Evolutionary conservation across 2,888 invertebrate species (phyloP), one percentile per base, ranked within the genome.

Genomic region (Torymus aiolomorphi): DNA sequence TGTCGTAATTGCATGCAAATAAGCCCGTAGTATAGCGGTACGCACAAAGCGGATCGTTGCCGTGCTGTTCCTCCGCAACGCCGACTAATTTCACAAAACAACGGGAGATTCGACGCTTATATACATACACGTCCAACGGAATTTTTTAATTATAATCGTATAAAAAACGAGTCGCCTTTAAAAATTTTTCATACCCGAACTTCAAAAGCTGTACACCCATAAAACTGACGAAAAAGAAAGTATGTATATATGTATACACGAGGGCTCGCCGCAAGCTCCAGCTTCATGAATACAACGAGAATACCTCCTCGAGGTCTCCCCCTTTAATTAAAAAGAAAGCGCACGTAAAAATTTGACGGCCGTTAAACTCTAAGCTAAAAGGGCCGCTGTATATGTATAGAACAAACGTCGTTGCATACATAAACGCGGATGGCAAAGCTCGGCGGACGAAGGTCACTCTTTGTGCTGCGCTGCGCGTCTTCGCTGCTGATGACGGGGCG

Each of bases 391-490:
- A 42, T 42, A 42, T 42, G 1, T 42, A 42, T 14, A 20, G 54
- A 42, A 63, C 1, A 56, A 65, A n/a, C 12, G n/a, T n/a, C 18
- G 10, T 14, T 49, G 65, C 5, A 61, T 65, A 24, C 57, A 42
- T 18, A 52, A 61, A 67, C 24, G 16, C 18, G n/a, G 52, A 56
- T 62, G 42, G 70, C 69, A 76, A 72, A 65, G 71, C 76, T 69
- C 77, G 71, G 65, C 71, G 62, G 63, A 42, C 62, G 83, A 81
- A 82, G 80, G 83, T 73, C 72, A 69, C 16, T 78, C 81, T 74
- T 78, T 78, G 78, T 78, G 42, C 8, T 5, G 4, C 5, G 31
- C 5, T 5, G 42, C 42, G 24, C 56, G 16, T 49, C 18, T 20
- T 2, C 3, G 8, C 42, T 69, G 67, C 62, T 16, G 56, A 31